Evolutionary conservation across 2,113 vertebrate genomes (phyloP), one percentile per base, ranked within the genome.

Genomic region (Parotia lawesii): DNA sequence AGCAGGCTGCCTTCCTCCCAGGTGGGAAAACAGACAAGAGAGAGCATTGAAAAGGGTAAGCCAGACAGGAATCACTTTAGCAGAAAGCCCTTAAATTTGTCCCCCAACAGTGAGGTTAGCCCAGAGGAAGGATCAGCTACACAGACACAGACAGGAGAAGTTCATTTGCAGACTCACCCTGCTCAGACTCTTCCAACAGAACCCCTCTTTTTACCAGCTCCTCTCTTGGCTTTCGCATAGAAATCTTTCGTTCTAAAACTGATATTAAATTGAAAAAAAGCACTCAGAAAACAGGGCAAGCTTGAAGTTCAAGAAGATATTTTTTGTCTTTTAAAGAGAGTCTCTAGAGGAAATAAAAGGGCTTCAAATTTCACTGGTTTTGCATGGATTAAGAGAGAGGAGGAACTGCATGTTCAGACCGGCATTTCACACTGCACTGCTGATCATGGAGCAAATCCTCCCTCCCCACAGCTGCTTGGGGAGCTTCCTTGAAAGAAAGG

Each of bases 221-320:
- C 97, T 99, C 98, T 96, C 99, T 98, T 5, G 99, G 98, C 88
- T 99, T 98, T 97, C 99, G 98, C 97, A 99, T 99, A 84, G 99
- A 99, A 98, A 99, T 99, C 98, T 99, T 99, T 97, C 99, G 98
- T 97, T 99, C 99, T 98, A 99, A 98, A 97, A 99, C 99, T 99
- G 98, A 94, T 18, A 96, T 97, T 95, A 97, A 97, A 96, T 97
- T 83, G 91, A 70, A 96, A 80, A 97, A 93, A 85, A 94, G 71
- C 79, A 95, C 85, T 98, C 93, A 98, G 97, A 97, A 95, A 87
- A 97, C 94, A 97, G 78, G 73, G 85, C 17, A 95, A 62, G 67
- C 50, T n/a, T 15, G 31, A 82, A 54, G 54, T 60, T 80, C 57
- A 57, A 42, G 38, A 56, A 9, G 56, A 44, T 50, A 53, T 16